Base-by-base conservation (phyloP, 2,113 vertebrate species). In the Hystrix brachyura region DNA sequence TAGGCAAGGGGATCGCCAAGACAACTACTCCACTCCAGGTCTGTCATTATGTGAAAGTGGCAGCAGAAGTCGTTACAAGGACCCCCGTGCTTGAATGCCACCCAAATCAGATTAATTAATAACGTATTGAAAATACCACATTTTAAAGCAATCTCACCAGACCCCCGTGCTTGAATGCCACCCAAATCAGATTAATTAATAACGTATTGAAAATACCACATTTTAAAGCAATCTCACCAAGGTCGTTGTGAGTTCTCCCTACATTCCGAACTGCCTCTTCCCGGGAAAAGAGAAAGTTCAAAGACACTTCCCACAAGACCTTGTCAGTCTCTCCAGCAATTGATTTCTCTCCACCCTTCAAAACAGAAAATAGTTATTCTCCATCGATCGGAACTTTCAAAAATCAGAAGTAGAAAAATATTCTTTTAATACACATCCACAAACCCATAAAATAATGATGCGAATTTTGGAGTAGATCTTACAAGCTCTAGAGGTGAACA, bases 401-500 rank as follows among this genome's bases (percentile, higher is more conserved):
- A 87, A 29, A 7, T 60, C 21, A 71, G 46, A 21, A 82, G n/a
- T 59, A 21, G 1, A 87, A 93, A 85, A 76, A 65, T 64, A 4
- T 21, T 43, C 27, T 74, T 95, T 46, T 43, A 65, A 29, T 67
- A 64, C 34, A 57, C 7, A 38, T 86, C 34, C 92, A 72, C 76
- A 95, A 87, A 93, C 25, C 9, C 64, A 48, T 60, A 86, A 74
- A 81, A 60, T n/a, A 80, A 11, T 23, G 46, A 62, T 94, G 21
- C 53, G 53, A 67, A 90, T 25, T 95, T 90, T 74, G 38, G 32
- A 86, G 78, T 64, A 62, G 59, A 88, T 65, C 34, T 95, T 72
- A 57, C 60, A 67, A 46, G 14, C 25, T 59, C 95, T 90, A 53
- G 12, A 78, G 53, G 89, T 76, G 11, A 34, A 87, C 43, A 67